phyloP scores from a whole-genome alignment of 1,140 invertebrate species.

The Drosophila pseudoobscura region DNA sequence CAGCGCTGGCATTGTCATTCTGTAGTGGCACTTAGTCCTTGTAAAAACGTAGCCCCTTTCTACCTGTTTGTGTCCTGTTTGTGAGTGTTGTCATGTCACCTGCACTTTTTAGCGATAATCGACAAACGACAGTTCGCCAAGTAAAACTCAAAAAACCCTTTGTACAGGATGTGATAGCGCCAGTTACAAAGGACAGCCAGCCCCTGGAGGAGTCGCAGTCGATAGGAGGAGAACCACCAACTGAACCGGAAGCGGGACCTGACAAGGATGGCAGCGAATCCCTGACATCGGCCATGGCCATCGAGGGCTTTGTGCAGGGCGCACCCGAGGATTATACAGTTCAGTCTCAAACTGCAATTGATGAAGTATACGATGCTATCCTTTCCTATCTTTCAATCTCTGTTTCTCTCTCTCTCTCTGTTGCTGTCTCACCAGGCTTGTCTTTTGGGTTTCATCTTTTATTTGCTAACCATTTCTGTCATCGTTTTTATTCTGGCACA shows the following conservation, averaged over 20 bases:
- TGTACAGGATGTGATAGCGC: slow-evolving; percentile 66
- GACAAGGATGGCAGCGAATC: slow-evolving; percentile 75
- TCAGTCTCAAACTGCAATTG: slow-evolving; percentile 83
- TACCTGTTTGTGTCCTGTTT: slow-evolving; percentile 1
- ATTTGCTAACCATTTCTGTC: slow-evolving; percentile 29
- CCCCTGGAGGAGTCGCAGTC: slow-evolving; percentile 6
- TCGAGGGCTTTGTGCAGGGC: slow-evolving; percentile 87
- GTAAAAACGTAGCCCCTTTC: slow-evolving; percentile 8
- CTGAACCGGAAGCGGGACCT: slow-evolving; percentile 16
- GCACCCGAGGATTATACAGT: slow-evolving; percentile 85
- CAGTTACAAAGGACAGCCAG: slow-evolving; percentile 11
- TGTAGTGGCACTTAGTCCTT: slow-evolving; percentile 33
- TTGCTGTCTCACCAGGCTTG: slow-evolving; percentile 26
- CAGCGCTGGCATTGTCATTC: slow-evolving; percentile 41
- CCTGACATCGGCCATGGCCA: slow-evolving; percentile 83
- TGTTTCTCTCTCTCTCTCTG: slow-evolving; percentile 11
- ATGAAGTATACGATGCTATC: slow-evolving; percentile 80
- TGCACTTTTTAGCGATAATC: slow-evolving; percentile 36
- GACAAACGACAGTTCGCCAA: slow-evolving; percentile 5
- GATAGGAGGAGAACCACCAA: neutral
- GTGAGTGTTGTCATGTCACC: slow-evolving; percentile 9
- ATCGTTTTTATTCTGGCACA: slow-evolving; percentile 11
- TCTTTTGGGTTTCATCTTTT: slow-evolving; percentile 23
- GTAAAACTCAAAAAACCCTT: slow-evolving; percentile 25
- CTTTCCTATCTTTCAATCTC: slow-evolving; percentile 39